Conservation (phyloP, 2,797 vertebrate genomes). For the Pseudocheirus occidentalis region DNA sequence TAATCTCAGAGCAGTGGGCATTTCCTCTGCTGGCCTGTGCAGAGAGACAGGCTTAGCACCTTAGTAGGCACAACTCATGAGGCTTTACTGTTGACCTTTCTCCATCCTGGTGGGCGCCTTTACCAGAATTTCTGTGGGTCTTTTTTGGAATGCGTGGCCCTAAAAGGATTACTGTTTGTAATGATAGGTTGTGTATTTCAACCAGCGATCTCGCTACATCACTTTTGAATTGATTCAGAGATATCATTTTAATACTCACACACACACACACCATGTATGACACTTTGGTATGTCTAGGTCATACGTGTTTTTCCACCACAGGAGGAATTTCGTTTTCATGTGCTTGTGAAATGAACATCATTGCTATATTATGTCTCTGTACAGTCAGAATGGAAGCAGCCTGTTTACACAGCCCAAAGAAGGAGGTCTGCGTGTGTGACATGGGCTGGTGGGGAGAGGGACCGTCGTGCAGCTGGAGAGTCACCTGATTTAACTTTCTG, state of each 20-base stretch:
- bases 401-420: background rate
- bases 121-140: background rate
- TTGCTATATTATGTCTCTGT: background rate
- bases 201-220: background rate
- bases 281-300: background rate
- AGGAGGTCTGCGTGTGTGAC: background rate
- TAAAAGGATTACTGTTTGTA: background rate
- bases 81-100: background rate
- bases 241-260: background rate
- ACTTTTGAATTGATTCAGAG: background rate
- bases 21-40: background rate
- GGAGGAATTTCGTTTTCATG: background rate
- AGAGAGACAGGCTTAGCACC: no score
- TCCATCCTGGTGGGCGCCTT: background rate
- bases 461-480: background rate
- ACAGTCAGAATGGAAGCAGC: background rate
- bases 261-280: background rate
- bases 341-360: background rate
- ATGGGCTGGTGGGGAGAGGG: background rate
- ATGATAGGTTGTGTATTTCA: background rate
- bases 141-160: background rate
- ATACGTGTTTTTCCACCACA: background rate
- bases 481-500: background rate
- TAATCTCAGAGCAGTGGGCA: background rate
- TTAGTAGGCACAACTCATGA: background rate